phyloP scores from a whole-genome alignment of 2,113 vertebrate genomes.

The Sitta europaea region DNA sequence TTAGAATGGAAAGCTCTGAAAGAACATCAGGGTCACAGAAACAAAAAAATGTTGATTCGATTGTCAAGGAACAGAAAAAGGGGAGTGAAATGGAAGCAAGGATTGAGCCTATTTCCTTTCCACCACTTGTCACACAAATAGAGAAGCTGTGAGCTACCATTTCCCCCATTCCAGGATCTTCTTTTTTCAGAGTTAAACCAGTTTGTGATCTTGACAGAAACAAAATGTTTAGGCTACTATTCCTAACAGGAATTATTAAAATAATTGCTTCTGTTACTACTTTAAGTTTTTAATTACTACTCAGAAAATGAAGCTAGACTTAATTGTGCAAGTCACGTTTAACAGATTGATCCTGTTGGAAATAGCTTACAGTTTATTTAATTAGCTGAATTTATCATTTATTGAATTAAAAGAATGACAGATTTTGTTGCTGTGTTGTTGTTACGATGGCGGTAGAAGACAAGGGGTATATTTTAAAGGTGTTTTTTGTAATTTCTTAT shows the following conservation, averaged over 20 bases:
- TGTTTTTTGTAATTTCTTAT: not conserved
- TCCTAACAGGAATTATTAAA: not conserved
- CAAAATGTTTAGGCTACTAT: not conserved
- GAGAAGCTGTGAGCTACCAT: not conserved
- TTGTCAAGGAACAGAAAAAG: not conserved
- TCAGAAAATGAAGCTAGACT: not conserved
- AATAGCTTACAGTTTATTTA: not conserved
- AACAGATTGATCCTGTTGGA: not conserved
- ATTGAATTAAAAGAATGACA: not conserved
- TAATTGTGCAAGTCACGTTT: not conserved
- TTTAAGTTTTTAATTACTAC: not conserved
- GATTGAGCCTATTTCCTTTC: rapidly evolving
- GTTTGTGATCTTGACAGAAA: not conserved
- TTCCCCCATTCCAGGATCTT: not conserved
- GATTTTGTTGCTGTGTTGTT: not conserved
- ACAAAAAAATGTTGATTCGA: not conserved
- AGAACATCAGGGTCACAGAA: not conserved
- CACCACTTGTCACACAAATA: not conserved
- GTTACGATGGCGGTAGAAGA: not conserved
- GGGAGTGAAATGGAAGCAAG: not conserved
- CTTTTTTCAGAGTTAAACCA: not conserved
- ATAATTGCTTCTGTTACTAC: not conserved
- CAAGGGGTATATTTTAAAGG: not conserved
- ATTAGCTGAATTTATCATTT: not conserved
- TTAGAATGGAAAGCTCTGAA: not conserved